Evolutionary conservation across 1,140 invertebrate genomes (phyloP).

Genomic region (Drosophila murphyi): DNA sequence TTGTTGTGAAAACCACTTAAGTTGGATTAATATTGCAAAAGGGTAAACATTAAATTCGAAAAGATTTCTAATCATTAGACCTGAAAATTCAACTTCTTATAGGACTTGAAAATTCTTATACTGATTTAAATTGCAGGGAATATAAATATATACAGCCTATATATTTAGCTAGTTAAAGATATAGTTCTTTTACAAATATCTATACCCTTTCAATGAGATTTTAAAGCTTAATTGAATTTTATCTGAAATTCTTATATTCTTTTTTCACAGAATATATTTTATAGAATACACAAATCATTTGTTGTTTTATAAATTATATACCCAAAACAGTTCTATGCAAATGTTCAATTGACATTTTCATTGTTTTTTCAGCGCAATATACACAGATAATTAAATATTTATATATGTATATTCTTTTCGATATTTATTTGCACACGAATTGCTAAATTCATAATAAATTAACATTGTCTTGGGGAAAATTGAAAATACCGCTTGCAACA

Average conservation of each 20-base stretch:
- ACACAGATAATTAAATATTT: slow-evolving; percentile 34
- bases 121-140: too few species aligned
- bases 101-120: neutral
- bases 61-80: too few species aligned
- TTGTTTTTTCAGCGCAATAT: slow-evolving; percentile 37
- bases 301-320: too few species aligned
- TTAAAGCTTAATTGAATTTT: too few species aligned
- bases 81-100: too few species aligned
- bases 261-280: neutral
- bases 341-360: slow-evolving; percentile 72
- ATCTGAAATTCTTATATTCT: slow-evolving; percentile 12
- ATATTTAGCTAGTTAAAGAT: too few species aligned
- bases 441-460: slow-evolving; percentile 81
- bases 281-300: slow-evolving; percentile 64
- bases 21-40: neutral
- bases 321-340: too few species aligned
- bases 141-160: too few species aligned
- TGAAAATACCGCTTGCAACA: slow-evolving; percentile 71
- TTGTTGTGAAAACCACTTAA: neutral
- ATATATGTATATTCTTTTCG: slow-evolving; percentile 42
- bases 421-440: slow-evolving; percentile 73
- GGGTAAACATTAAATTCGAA: neutral
- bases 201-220: too few species aligned
- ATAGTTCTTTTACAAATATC: too few species aligned
- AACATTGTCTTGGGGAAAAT: slow-evolving; percentile 69